Evolutionary conservation across 2,797 vertebrate genomes (phyloP).

Genomic region (Mormyrops boulengeri): DNA sequence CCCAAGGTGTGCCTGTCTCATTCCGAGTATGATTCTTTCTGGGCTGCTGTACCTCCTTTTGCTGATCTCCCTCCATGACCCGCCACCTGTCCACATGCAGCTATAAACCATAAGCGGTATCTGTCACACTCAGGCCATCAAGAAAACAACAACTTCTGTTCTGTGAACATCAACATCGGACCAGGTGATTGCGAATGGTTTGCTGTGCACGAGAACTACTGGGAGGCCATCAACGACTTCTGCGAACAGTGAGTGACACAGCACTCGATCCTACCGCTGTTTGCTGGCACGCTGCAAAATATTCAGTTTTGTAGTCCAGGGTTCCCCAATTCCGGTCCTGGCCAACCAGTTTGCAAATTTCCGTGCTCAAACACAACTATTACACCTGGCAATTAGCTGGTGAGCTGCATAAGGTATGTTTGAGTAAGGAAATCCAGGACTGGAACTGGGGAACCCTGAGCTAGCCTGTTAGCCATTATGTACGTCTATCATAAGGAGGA

Average conservation of each 20-base stretch:
- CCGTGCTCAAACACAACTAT: background rate
- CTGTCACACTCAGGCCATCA: slow-evolving; percentile 62
- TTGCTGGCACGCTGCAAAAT: background rate
- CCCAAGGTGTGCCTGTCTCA: slow-evolving; percentile 53
- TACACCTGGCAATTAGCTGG: background rate
- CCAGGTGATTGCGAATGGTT: slow-evolving; percentile 79
- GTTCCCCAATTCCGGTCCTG: background rate
- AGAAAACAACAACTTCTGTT: slow-evolving; percentile 80
- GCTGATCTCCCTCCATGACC: background rate
- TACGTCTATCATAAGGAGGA: background rate
- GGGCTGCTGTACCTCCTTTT: background rate
- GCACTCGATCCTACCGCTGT: background rate
- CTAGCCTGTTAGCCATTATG: background rate
- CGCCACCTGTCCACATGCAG: background rate
- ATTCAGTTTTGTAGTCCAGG: background rate
- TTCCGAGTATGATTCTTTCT: background rate
- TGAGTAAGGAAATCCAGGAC: background rate
- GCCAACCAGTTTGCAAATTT: background rate
- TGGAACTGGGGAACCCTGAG: background rate
- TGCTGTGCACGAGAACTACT: slow-evolving; percentile 73
- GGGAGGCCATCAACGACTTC: slow-evolving; percentile 71
- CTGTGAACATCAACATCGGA: slow-evolving; percentile 77
- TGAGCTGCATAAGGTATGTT: background rate
- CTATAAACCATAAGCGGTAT: background rate
- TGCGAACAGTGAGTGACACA: slow-evolving; percentile 59